These are phyloP conservation scores for Drosophila melanosoma DNA, from an alignment of 2,888 invertebrate genomes.

Conservation along the genomic window DNA sequence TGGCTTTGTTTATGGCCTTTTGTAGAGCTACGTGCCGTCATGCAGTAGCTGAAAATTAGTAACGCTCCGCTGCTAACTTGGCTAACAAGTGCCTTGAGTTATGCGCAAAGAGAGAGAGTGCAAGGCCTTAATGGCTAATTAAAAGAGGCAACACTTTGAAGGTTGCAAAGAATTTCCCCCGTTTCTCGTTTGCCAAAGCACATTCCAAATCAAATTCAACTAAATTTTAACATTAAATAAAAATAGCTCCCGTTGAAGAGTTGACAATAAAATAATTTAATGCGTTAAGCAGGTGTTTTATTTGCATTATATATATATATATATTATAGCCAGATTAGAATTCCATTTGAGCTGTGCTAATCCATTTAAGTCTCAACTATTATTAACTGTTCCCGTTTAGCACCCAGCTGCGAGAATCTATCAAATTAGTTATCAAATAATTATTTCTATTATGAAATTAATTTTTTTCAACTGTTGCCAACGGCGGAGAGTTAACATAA, in stretches of 20 bases:
- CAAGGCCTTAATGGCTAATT: conserved; percentile 44
- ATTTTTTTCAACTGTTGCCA: conserved; percentile 7
- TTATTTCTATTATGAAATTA: not conserved
- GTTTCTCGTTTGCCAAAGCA: not conserved
- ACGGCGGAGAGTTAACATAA: not conserved
- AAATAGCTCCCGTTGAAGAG: not conserved
- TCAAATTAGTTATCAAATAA: conserved; percentile 7
- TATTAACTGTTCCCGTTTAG: conserved; percentile 32
- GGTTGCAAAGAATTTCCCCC: conserved; percentile 8
- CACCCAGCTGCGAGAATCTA: conserved; percentile 35
- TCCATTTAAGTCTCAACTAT: conserved; percentile 10
- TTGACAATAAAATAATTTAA: conserved; percentile 20
- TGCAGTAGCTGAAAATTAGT: conserved; percentile 66
- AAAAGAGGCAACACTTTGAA: conserved; percentile 27
- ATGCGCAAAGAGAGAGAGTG: conserved; percentile 28
- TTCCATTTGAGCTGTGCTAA: not conserved
- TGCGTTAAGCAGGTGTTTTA: conserved; percentile 14
- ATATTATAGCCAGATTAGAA: not conserved
- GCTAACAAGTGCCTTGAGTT: conserved; percentile 42
- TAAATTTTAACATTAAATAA: not conserved
- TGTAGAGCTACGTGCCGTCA: conserved; percentile 62
- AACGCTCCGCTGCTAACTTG: conserved; percentile 48
- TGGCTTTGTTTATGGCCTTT: conserved; percentile 9
- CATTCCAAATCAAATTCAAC: not conserved
- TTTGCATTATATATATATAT: conserved; percentile 6